These are phyloP conservation scores for Idaea straminata DNA, from an alignment of 2,888 invertebrate species.

Conservation along the genomic window DNA sequence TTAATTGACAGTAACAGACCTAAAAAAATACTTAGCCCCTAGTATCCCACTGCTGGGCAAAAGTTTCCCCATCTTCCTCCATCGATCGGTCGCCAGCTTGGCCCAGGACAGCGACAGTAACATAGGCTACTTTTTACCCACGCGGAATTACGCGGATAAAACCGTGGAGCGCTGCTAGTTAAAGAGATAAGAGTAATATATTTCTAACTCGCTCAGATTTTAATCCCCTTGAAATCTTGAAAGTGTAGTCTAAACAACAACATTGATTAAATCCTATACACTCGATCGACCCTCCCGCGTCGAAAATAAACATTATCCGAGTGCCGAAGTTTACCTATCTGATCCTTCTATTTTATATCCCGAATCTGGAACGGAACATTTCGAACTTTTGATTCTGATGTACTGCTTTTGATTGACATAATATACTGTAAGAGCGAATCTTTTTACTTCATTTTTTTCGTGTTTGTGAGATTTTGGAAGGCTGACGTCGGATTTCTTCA, in stretches of 20 bases:
- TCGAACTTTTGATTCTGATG: neutral
- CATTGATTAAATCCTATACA: neutral
- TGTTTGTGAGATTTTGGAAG: neutral
- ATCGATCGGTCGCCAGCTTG: no score
- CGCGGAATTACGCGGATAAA: no score
- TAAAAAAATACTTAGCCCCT: no score
- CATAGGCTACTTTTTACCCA: no score
- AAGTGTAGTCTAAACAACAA: neutral
- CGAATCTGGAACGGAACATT: neutral
- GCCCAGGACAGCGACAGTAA: no score
- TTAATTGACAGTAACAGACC: no score
- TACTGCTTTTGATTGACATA: neutral
- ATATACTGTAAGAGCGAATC: neutral
- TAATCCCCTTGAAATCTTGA: neutral
- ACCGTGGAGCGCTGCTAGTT: no score
- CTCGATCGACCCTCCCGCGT: neutral
- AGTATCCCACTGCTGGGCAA: no score
- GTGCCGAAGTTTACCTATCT: neutral
- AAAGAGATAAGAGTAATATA: no score
- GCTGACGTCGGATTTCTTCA: no score
- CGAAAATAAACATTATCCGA: neutral
- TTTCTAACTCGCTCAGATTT: neutral
- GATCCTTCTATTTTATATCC: neutral
- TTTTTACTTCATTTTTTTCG: no score
- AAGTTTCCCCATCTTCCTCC: no score